Base-by-base conservation (phyloP, 2,113 vertebrate species). In the Dicrurus megarhynchus region DNA sequence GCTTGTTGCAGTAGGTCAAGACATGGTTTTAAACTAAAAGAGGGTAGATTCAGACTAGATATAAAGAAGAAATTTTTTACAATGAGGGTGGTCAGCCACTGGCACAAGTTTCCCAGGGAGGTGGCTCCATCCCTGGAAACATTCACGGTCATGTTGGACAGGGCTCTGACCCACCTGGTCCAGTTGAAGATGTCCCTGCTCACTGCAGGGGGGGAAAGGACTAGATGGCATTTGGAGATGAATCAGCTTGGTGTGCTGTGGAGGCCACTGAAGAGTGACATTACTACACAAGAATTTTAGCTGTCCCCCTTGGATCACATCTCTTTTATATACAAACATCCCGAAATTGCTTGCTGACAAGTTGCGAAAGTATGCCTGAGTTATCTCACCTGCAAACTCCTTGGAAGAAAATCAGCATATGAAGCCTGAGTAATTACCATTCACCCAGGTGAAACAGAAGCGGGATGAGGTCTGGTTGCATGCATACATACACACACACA, bases 81-180 rank as follows among this genome's bases (percentile, higher is more conserved):
- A 22, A 1, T 41, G 55, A 32, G 19, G 3, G 13, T 75, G 55
- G 18, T 57, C 30, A 80, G 20, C 8, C 18, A 50, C 12, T 61
- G 50, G 53, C 17, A n/a, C 35, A 63, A 8, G 27, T 50, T 93
- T 33, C 18, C 22, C 33, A 57, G 33, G 32, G 13, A 50, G 12
- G 6, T 41, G 10, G 6, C 18, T 6, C 4, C 16, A 10, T 26
- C 15, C 26, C 56, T 56, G 69, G 9, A 52, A 79, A 44, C 3
- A 27, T n/a, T 61, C 32, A 42, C 1, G 0, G 19, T 4, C 16
- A 47, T 30, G 26, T 4, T 70, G 63, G 30, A 81, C 0, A 0
- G 23, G n/a, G 13, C 28, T 75, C 22, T 70, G 30, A 69, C 35
- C 15, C 41, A 35, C 33, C 21, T 35, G 12, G 28, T 60, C 12